Percentiles rank a stretch among this genome's conserved stretches.
Conservation (phyloP, 2,888 invertebrate genomes). For the Actias luna region DNA sequence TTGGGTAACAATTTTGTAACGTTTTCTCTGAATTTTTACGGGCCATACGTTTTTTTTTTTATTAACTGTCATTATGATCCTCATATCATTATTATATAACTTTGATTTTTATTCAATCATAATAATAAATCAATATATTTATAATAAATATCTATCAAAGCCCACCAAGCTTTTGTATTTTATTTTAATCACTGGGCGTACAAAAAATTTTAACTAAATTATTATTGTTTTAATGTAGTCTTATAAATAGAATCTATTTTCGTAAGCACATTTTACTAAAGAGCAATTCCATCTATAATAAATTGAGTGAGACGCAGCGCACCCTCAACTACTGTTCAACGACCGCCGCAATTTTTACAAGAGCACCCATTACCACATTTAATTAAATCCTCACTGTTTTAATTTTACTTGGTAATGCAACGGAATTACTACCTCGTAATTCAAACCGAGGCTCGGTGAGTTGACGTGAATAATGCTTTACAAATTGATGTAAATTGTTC, state of each 20-base stretch:
- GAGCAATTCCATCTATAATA: constrained; percentile 52
- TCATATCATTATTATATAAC: no score
- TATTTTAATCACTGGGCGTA: no score
- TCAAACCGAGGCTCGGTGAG: constrained; percentile 39
- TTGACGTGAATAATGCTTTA: constrained; percentile 39
- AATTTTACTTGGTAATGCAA: constrained; percentile 68
- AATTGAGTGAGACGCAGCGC: constrained; percentile 57
- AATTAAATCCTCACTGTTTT: constrained; percentile 77
- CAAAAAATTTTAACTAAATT: background rate
- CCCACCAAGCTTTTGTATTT: no score
- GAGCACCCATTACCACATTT: constrained; percentile 73
- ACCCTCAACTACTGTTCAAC: constrained; percentile 36
- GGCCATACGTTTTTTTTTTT: no score
- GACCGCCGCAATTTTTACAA: constrained; percentile 63
- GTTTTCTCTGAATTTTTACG: no score
- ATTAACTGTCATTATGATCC: no score
- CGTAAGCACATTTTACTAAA: constrained; percentile 35
- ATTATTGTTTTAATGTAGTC: background rate
- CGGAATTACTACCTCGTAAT: constrained; percentile 58
- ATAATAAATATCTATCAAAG: no score
- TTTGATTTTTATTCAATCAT: no score
- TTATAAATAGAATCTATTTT: background rate
- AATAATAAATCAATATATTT: no score
- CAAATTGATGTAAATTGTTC: constrained; percentile 33
- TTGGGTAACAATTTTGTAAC: no score